A percentile compares a stretch with the other conserved stretches of the same genome.
Conservation (phyloP, 2,113 vertebrate species). For the Kryptolebias marmoratus region DNA sequence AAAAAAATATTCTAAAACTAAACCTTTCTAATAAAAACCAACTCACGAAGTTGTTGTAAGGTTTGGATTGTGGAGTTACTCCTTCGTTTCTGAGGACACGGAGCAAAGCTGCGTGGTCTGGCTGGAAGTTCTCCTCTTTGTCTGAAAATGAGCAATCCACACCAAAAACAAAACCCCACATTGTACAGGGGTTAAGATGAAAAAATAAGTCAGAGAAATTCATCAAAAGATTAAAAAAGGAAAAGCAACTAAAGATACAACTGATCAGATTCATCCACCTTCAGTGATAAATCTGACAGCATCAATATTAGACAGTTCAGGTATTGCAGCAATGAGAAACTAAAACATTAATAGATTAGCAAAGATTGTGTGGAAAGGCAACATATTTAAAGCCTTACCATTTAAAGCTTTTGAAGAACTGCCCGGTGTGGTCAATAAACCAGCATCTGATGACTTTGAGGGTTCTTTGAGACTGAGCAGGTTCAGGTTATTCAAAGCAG, state of each 20-base stretch:
- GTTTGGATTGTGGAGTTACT: slow-evolving; percentile 47
- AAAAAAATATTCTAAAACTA: not conserved
- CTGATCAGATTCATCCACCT: no score
- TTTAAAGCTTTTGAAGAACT: slow-evolving; percentile 17
- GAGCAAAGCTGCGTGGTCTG: slow-evolving; percentile 58
- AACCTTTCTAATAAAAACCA: not conserved
- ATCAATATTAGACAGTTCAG: not conserved
- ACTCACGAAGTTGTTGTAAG: slow-evolving; percentile 65
- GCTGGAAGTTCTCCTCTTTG: slow-evolving; percentile 54
- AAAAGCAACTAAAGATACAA: not conserved
- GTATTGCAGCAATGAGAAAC: not conserved
- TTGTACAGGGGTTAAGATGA: not conserved
- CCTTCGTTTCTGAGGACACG: slow-evolving; percentile 69
- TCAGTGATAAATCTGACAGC: no score
- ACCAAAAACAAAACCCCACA: not conserved
- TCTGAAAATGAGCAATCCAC: slow-evolving; percentile 29
- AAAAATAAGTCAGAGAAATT: not conserved
- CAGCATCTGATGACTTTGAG: slow-evolving; percentile 1
- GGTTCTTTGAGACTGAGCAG: slow-evolving; percentile 64
- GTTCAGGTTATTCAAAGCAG: slow-evolving; percentile 55
- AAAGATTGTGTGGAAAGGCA: not conserved
- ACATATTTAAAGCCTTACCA: slow-evolving; percentile 29
- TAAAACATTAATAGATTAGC: not conserved
- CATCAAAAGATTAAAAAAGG: not conserved
- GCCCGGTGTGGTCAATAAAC: not conserved